These are phyloP conservation scores for Sarcophaga bullata DNA, from an alignment of 1,140 invertebrate genomes.

Conservation along the genomic window DNA sequence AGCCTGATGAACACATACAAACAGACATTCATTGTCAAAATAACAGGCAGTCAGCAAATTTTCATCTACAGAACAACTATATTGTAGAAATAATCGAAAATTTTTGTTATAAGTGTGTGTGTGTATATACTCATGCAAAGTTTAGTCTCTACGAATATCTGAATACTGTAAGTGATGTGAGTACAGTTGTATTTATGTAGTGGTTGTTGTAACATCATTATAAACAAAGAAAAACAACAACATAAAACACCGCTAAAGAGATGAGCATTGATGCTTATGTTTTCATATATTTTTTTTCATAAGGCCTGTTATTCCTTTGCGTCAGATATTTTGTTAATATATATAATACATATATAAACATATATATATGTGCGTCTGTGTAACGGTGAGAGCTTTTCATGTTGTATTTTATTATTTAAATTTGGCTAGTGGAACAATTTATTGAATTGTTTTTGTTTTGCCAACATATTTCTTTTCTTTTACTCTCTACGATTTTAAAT, in stretches of 20 bases:
- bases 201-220: too few species aligned
- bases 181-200: not conserved
- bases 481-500: not conserved
- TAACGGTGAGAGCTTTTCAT: too few species aligned
- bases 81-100: not conserved
- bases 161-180: not conserved
- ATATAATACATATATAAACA: too few species aligned
- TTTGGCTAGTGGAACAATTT: not conserved
- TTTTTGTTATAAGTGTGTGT: not conserved
- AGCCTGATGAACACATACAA: not conserved
- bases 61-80: not conserved
- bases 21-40: conserved; percentile 40
- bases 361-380: too few species aligned
- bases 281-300: not conserved
- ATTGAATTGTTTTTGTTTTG: not conserved
- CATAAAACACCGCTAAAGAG: not conserved
- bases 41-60: conserved; percentile 25
- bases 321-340: not conserved
- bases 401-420: not conserved
- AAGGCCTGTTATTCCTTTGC: not conserved
- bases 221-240: not conserved
- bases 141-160: not conserved
- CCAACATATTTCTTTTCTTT: not conserved
- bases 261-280: not conserved
- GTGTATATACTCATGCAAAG: not conserved